Base-by-base conservation (phyloP, 2,113 vertebrate species). In the Mormyrus lacerda region DNA sequence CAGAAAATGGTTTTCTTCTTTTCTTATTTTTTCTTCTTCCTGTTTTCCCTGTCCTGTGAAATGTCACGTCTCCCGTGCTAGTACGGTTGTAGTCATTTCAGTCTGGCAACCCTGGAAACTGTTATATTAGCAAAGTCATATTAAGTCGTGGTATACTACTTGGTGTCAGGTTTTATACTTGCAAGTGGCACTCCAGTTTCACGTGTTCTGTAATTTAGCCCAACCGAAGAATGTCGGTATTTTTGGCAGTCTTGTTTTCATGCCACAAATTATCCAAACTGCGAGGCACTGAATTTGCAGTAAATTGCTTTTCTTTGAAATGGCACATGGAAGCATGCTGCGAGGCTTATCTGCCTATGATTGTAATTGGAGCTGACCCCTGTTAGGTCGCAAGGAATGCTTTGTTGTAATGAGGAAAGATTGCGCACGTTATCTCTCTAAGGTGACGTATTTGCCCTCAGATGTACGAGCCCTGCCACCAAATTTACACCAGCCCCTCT, bases 71-170 rank as follows among this genome's bases (percentile, higher is more conserved):
- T 53, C 89, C 90, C 87, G 79, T 90, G 73, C 65, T 91, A 89
- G 92, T 91, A 87, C 94, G 93, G 19, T 87, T 92, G 90, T 91
- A 19, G 15, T 92, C 91, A 90, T 90, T 88, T 91, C 31, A 90
- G 90, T 92, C 87, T 90, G 91, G 89, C 73, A 93, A 90, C 51
- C 39, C 91, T 89, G 90, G 79, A 87, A 88, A 17, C 91, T 93
- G 92, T 91, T 91, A 91, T 92, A 89, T 92, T 92, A 85, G 91
- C 93, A 91, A 93, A 93, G 93, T 93, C 92, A 93, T 94, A 93
- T 94, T 94, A 92, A 91, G 90, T 50, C 19, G 17, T 1, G 3
- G 82, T 13, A 55, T 45, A n/a, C 2, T 85, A 4, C 45, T 47
- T 24, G 42, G 19, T 85, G 19, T 85, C 39, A 45, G 39, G 90